Evolutionary conservation across 2,113 vertebrate species (phyloP).

Genomic region (Atrichornis clamosus): DNA sequence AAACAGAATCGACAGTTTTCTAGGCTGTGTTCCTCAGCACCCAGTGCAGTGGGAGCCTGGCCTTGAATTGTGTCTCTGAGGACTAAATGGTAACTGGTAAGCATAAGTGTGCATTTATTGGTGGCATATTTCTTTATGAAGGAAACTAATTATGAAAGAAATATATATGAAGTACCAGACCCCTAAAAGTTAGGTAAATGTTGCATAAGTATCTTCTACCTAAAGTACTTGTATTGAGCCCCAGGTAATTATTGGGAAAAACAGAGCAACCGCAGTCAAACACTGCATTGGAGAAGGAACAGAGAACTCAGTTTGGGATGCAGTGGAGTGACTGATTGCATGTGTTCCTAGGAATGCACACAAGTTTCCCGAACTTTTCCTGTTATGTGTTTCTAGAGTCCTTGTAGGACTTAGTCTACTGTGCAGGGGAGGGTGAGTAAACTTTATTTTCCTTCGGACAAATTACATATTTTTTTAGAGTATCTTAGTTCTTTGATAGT

Average conservation of each 20-base stretch:
- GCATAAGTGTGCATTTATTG: not conserved
- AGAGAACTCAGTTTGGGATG: not conserved
- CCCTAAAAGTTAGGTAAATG: not conserved
- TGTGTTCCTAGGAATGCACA: not conserved
- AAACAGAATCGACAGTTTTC: not conserved
- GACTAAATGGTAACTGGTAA: not conserved
- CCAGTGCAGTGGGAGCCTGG: not conserved
- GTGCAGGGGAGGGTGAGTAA: not conserved
- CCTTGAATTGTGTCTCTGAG: not conserved
- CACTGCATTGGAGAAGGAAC: not conserved
- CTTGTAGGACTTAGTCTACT: not conserved
- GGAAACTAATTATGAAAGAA: not conserved
- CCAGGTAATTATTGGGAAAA: not conserved
- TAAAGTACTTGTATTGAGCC: not conserved
- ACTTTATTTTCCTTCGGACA: not conserved
- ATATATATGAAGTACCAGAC: not conserved
- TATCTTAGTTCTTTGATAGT: not conserved
- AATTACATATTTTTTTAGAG: not conserved
- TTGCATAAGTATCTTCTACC: not conserved
- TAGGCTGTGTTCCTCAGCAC: not conserved
- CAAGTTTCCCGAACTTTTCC: not conserved
- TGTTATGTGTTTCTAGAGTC: not conserved
- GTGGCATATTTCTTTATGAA: not conserved
- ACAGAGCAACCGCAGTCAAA: not conserved
- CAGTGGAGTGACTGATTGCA: not conserved